Evolutionary conservation across 1,140 invertebrate species (phyloP).

Genomic region (Branchinecta lynchi): DNA sequence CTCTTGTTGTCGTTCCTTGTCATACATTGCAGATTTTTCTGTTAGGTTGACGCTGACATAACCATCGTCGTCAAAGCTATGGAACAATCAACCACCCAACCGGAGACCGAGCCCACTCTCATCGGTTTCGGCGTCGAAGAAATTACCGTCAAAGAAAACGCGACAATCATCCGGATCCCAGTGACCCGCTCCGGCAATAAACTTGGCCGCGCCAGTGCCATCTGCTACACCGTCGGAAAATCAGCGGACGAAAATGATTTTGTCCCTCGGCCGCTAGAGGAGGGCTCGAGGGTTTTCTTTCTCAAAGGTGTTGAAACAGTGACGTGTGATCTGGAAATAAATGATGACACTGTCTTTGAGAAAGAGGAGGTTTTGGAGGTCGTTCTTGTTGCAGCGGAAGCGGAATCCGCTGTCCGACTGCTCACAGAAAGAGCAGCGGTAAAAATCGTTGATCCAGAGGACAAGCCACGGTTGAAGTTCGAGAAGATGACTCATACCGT

Average conservation of each 20-base stretch:
- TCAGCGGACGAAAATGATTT: slow-evolving; percentile 28
- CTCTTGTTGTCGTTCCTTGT: no score
- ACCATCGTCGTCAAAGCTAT: no score
- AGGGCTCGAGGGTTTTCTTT: slow-evolving; percentile 32
- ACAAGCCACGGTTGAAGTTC: slow-evolving; percentile 19
- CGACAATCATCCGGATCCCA: slow-evolving; percentile 28
- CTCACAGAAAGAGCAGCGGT: slow-evolving; percentile 29
- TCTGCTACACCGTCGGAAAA: slow-evolving; percentile 26
- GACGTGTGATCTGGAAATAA: slow-evolving; percentile 28
- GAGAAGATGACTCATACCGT: not conserved
- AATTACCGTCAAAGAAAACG: slow-evolving; percentile 29
- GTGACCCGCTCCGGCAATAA: slow-evolving; percentile 29
- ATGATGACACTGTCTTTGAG: slow-evolving; percentile 34
- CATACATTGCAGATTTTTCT: no score
- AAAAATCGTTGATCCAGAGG: slow-evolving; percentile 29
- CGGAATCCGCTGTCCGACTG: not conserved
- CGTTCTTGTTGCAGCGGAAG: not conserved
- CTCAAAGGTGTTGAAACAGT: slow-evolving; percentile 29
- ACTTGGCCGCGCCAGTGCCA: slow-evolving; percentile 24
- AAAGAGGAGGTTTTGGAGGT: slow-evolving; percentile 32
- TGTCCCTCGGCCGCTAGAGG: slow-evolving; percentile 26
- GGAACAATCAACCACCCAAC: no score
- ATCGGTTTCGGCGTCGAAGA: slow-evolving; percentile 25
- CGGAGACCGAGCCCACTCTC: not conserved
- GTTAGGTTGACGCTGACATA: no score